Evolutionary conservation across 1,140 invertebrate species (phyloP).

Genomic region (Acromyrmex echinatior): DNA sequence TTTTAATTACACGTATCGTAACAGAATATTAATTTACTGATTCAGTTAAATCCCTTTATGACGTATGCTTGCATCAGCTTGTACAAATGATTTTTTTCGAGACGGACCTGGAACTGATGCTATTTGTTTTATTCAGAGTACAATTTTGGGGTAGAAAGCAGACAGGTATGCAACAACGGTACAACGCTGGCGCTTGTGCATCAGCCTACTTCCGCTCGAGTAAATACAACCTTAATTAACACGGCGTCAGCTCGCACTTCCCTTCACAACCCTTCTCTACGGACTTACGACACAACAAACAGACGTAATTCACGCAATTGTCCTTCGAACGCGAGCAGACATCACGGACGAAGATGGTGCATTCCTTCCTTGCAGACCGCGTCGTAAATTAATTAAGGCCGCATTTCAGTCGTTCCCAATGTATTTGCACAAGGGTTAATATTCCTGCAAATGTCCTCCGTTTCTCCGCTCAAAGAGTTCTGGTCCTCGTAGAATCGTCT

Average conservation of each 20-base stretch:
- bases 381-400: conserved; percentile 59
- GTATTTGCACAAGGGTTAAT: conserved; percentile 58
- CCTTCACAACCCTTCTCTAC: conserved; percentile 61
- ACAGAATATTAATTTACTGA: not conserved
- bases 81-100: not conserved
- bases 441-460: conserved; percentile 32
- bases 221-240: conserved; percentile 82
- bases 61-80: not conserved
- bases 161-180: conserved; percentile 51
- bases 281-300: conserved; percentile 79
- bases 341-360: conserved; percentile 47
- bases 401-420: conserved; percentile 55
- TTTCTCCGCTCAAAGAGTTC: conserved; percentile 41
- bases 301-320: conserved; percentile 76
- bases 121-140: conserved; percentile 58
- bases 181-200: conserved; percentile 63
- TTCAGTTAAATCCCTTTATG: not conserved
- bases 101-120: not conserved
- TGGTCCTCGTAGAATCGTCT: conserved; percentile 21
- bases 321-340: conserved; percentile 66
- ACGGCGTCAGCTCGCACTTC: conserved; percentile 74
- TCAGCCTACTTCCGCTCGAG: conserved; percentile 76
- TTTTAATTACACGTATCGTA: not conserved
- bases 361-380: conserved; percentile 60
- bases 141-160: conserved; percentile 66